Base-by-base conservation (phyloP, 2,888 invertebrate genomes). In the Sphecodes monilicornis region DNA sequence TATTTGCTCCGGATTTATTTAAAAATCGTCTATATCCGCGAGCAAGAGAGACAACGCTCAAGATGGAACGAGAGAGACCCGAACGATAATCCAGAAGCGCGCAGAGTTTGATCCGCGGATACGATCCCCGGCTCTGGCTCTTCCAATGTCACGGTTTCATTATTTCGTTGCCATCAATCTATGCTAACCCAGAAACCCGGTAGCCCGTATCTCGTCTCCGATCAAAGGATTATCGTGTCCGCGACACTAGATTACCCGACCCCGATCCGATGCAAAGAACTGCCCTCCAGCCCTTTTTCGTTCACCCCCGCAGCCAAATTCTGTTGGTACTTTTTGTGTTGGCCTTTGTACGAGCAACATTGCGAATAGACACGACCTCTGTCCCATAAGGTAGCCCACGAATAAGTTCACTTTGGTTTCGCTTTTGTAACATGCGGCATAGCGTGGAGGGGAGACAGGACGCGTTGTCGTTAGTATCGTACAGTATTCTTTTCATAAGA, bases 1-100 rank as follows among this genome's bases (percentile, higher is more conserved):
- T 83, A 80, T 83, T 87, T 88, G 60, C 73, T 32, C 2, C 26
- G 71, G 66, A 64, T 83, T 83, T 83, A 76, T 83, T 83, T 83
- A 72, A 82, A 82, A 82, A 73, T 69, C 82, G 5, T 72, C 46
- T 16, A 54, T 4, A 32, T 29, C 16, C 39, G 36, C 22, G 68
- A 36, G 36, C 11, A n/a, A 10, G n/a, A 11, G 16, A 11, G 75
- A 18, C 32, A 10, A 10, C 13, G 54, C 32, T 39, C n/a, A 36
- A 13, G 26, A n/a, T n/a, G 1, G 36, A 69, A 43, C 10, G 26
- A 41, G n/a, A n/a, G 36, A 22, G 5, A n/a, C 1, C 22, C 66
- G n/a, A 36, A 18, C 5, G 26, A 16, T 26, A 29, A 60, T 60
- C 57, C 26, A 3, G n/a, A n/a, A 8, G 22, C 22, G 22, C 50